These are phyloP conservation scores for Prietella phreatophila DNA, from an alignment of 2,113 vertebrate species.

Conservation along the genomic window DNA sequence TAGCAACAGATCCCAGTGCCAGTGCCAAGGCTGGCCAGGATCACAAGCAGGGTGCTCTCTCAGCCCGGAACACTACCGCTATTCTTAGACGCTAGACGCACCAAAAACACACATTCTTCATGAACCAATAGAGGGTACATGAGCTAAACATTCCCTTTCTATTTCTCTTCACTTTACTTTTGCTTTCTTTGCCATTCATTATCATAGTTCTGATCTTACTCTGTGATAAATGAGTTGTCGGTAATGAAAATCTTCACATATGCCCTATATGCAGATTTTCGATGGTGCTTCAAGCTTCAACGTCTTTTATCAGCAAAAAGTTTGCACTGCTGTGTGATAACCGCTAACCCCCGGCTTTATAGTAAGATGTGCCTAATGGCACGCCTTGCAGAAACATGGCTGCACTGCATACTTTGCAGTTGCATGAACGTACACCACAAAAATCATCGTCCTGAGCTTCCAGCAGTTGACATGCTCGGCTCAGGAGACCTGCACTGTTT, in stretches of 20 bases:
- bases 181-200: neutral
- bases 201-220: neutral
- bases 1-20: constrained; percentile 53
- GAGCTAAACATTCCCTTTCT: neutral
- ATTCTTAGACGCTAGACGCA: constrained; percentile 66
- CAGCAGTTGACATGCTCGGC: neutral
- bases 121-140: neutral
- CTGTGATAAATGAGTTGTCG: neutral
- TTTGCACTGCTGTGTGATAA: constrained; percentile 6
- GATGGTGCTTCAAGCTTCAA: neutral
- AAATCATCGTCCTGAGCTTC: neutral
- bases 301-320: constrained; percentile 1
- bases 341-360: neutral
- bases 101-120: constrained; percentile 37
- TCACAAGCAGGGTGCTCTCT: constrained; percentile 54
- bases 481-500: constrained; percentile 69
- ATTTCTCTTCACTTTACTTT: neutral
- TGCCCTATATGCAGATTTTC: neutral
- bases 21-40: constrained; percentile 41
- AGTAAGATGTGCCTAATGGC: constrained; percentile 17
- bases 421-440: constrained; percentile 24
- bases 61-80: constrained; percentile 61
- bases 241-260: neutral
- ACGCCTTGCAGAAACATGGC: neutral
- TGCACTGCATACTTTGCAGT: constrained; percentile 20